A percentile compares a stretch with the other conserved stretches of the same genome.
phyloP scores from a whole-genome alignment of 2,888 invertebrate genomes.

The Eristalis intricaria region DNA sequence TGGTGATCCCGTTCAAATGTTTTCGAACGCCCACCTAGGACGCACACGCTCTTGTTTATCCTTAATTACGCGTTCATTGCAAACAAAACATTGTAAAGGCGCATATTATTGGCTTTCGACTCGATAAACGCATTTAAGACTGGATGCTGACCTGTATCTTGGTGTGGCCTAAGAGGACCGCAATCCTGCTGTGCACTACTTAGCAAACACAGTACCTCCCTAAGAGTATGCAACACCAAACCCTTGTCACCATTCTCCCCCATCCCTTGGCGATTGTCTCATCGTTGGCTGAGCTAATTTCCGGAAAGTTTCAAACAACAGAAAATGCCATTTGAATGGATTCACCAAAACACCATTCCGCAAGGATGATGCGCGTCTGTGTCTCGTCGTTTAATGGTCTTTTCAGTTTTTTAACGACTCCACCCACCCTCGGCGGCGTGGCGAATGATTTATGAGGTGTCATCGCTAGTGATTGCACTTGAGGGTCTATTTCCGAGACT shows the following conservation, averaged over 20 bases:
- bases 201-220: neutral
- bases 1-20: slow-evolving; percentile 33
- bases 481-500: slow-evolving; percentile 62
- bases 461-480: slow-evolving; percentile 69
- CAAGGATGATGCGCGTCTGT: neutral
- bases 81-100: slow-evolving; percentile 4
- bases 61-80: slow-evolving; percentile 1
- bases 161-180: neutral
- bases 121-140: neutral
- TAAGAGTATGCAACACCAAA: neutral
- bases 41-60: slow-evolving; percentile 14
- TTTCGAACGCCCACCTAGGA: slow-evolving; percentile 6
- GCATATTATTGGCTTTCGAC: neutral
- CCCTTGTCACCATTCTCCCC: too few species aligned
- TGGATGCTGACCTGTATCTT: neutral
- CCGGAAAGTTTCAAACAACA: neutral
- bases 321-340: neutral
- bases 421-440: slow-evolving; percentile 43
- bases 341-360: neutral
- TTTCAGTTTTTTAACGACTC: slow-evolving; percentile 31
- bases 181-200: neutral
- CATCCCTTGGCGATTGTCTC: neutral
- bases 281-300: neutral
- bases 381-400: slow-evolving; percentile 13
- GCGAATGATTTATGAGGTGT: slow-evolving; percentile 71